Evolutionary conservation across 1,140 invertebrate species (phyloP).

Genomic region (Platyscapa corneri): DNA sequence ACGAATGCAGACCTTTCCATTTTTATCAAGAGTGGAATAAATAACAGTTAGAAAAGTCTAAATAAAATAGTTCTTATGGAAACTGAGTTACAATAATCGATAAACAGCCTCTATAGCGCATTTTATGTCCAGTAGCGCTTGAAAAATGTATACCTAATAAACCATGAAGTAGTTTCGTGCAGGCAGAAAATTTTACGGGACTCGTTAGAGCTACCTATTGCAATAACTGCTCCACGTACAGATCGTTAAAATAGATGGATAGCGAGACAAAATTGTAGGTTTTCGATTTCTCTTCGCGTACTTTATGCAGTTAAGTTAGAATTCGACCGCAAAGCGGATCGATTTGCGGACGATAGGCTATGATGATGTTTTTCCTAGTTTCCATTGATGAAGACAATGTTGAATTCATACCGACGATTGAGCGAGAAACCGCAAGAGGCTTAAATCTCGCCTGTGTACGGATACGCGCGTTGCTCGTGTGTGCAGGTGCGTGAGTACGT

Average conservation of each 20-base stretch:
- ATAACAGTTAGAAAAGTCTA: not conserved
- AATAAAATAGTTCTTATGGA: not conserved
- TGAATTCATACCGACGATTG: not conserved
- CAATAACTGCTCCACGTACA: not conserved
- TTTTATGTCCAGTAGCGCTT: not conserved
- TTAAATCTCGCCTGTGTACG: not conserved
- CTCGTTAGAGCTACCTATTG: not conserved
- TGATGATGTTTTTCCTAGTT: not conserved
- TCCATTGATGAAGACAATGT: not conserved
- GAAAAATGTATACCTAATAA: not conserved
- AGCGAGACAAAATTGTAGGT: not conserved
- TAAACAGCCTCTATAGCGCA: not conserved
- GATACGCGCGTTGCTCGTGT: not conserved
- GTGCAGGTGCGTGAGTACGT: not conserved
- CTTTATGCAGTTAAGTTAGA: not conserved
- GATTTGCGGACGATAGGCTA: not conserved
- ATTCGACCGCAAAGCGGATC: not conserved
- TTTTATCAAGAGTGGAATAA: too few relatives aligned
- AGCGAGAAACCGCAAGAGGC: not conserved
- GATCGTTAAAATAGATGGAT: slow-evolving; percentile 1
- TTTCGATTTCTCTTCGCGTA: slow-evolving; percentile 15
- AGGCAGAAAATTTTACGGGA: not conserved
- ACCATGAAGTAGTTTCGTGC: not conserved
- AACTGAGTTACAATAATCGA: not conserved
- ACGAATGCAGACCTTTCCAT: too few relatives aligned